Conservation (phyloP, 2,113 vertebrate genomes). For the Solenodon paradoxus region DNA sequence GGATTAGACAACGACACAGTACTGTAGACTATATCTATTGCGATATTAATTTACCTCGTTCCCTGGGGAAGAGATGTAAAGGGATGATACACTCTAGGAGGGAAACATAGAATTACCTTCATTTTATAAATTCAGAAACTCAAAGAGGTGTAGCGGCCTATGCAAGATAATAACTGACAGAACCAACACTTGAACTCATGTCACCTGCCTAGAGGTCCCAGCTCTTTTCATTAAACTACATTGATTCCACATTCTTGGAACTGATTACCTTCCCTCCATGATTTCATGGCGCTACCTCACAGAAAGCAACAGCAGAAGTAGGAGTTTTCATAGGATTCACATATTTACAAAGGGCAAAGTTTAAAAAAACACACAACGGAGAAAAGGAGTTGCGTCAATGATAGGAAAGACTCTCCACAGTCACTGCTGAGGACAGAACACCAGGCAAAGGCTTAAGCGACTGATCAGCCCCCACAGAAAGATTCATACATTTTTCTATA, state of each 20-base stretch:
- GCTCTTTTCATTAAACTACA: neutral
- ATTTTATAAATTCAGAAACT: slow-evolving; percentile 20
- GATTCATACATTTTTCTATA: neutral
- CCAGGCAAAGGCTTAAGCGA: neutral
- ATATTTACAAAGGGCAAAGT: neutral
- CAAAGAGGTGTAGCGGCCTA: neutral
- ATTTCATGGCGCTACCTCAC: neutral
- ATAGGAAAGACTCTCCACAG: neutral
- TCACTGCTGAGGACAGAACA: neutral
- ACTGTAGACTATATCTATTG: neutral
- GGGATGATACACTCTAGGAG: neutral
- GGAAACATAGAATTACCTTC: neutral
- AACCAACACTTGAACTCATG: neutral
- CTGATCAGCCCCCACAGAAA: neutral
- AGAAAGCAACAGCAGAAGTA: neutral
- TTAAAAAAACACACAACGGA: neutral
- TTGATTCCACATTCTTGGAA: too few relatives aligned
- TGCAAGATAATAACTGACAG: neutral
- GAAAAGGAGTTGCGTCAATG: neutral
- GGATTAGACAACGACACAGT: neutral
- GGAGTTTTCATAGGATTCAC: neutral
- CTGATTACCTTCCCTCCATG: neutral
- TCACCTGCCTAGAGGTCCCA: neutral
- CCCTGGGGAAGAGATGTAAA: neutral
- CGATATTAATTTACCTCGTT: slow-evolving; percentile 15